A percentile compares a stretch with the other conserved stretches of the same genome.
These are phyloP conservation scores for Rhabdomys pumilio DNA, from an alignment of 2,797 vertebrate species.

Conservation along the genomic window DNA sequence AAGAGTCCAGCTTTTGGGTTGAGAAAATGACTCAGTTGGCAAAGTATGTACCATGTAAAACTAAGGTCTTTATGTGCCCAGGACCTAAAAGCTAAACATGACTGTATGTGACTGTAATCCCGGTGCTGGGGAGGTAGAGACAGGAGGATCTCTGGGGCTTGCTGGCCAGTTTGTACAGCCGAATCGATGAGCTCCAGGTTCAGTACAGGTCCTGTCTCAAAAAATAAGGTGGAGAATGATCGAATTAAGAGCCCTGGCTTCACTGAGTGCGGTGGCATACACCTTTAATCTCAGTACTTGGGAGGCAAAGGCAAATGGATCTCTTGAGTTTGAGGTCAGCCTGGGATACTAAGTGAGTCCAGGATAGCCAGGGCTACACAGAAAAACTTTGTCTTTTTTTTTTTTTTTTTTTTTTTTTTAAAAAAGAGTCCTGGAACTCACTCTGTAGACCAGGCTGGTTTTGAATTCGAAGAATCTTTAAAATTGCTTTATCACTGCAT, in stretches of 20 bases:
- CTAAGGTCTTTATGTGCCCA: neutral
- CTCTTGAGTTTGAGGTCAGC: neutral
- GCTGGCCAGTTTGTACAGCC: neutral
- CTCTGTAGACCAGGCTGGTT: neutral
- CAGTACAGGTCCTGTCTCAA: neutral
- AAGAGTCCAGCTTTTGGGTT: neutral
- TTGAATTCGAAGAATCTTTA: neutral
- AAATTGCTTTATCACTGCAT: no score
- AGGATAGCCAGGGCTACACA: neutral
- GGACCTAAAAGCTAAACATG: neutral
- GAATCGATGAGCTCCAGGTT: neutral
- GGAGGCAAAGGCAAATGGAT: neutral
- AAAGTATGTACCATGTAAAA: neutral
- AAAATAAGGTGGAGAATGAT: neutral
- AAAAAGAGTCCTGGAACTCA: neutral
- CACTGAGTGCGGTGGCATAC: neutral
- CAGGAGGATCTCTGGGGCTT: neutral
- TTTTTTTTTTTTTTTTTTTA: no score
- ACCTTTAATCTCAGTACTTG: neutral
- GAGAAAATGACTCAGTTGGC: neutral
- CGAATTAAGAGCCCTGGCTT: neutral
- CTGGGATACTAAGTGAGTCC: neutral
- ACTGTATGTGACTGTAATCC: neutral
- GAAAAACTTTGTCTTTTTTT: neutral
- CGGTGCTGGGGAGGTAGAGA: neutral